Base-by-base conservation (phyloP, 2,888 invertebrate species). In the Polymixis flavicincta region DNA sequence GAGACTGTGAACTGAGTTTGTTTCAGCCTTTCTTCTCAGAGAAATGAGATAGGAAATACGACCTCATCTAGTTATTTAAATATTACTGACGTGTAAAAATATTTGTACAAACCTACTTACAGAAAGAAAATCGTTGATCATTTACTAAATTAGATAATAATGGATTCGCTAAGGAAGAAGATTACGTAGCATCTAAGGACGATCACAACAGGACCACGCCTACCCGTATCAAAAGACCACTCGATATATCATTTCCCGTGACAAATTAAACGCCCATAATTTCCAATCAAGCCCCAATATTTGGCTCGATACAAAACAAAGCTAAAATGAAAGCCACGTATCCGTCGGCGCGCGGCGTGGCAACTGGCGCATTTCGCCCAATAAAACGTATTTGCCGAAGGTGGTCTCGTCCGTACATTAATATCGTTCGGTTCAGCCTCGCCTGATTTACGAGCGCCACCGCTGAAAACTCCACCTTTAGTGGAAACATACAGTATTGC, bases 391-490 rank as follows among this genome's bases (percentile, higher is more conserved):
- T 87, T 87, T 87, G 88, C 85, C 74, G 76, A 82, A 87, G 85
- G 89, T 89, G 88, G 88, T 87, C 84, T 77, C 85, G 81, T 85
- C 85, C 82, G 88, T 85, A 89, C 89, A 86, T 90, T 90, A 89
- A 89, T 88, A 90, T 86, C 87, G 86, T 85, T 87, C 87, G 85
- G 83, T 85, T 86, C 84, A 86, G 83, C 79, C 87, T 75, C 88
- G 81, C 72, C 88, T 89, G 90, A 90, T 90, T 90, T 90, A 90
- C 90, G 89, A 82, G 80, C 80, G 77, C 74, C 72, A 82, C 86
- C 82, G 83, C 84, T 88, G 91, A 89, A 91, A 90, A 88, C 89
- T 90, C 87, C 87, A 86, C 89, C 89, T 87, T 80, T 66, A 32
- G n/a, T 69, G 78, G 60, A 85, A 87, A 88, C 84, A 88, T 74